Base-by-base conservation (phyloP, 2,113 vertebrate species). In the Muntiacus muntjak region DNA sequence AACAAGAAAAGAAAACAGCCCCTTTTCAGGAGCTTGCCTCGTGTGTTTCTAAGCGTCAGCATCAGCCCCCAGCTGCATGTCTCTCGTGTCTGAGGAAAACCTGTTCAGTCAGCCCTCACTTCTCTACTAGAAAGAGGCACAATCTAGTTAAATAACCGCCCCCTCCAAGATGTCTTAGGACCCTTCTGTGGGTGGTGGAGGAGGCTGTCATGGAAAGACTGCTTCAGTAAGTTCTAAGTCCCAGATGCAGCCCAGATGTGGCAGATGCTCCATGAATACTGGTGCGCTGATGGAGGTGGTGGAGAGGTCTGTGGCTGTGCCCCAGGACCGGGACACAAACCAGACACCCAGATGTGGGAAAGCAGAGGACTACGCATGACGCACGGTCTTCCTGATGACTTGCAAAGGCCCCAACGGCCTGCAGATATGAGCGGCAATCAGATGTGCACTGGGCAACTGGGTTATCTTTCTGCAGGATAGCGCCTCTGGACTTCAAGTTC, bases 241-340 rank as follows among this genome's bases (percentile, higher is more conserved):
- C 57, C 92, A 97, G 71, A 79, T 96, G 96, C 11, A 36, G 74
- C 57, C 92, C 95, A 97, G 95, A 92, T 87, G 89, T 0, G 16
- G 50, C 92, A 87, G 93, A 95, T 1, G 36, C 83, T 60, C 55
- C 36, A 14, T 26, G 79, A 96, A 83, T 50, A 89, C 33, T 67
- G 60, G 55, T 30, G 79, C 33, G 62, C 62, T 84, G 21, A 47
- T 0, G 7, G 89, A 97, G 83, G 89, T 91, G 90, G 92, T n/a
- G 71, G 92, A 13, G 45, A 23, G 2, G 83, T 25, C 94, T 74
- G 62, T 54, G 76, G 94, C 92, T 79, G 52, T 84, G 47, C 62
- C 78, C 45, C 50, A 62, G 76, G 33, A 40, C 0, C 1, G 40
- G 83, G 87, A 64, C 36, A 40, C 64, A 67, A 81, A 57, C 30